Evolutionary conservation across 2,797 vertebrate species (phyloP).

Genomic region (Bucorvus abyssinicus): DNA sequence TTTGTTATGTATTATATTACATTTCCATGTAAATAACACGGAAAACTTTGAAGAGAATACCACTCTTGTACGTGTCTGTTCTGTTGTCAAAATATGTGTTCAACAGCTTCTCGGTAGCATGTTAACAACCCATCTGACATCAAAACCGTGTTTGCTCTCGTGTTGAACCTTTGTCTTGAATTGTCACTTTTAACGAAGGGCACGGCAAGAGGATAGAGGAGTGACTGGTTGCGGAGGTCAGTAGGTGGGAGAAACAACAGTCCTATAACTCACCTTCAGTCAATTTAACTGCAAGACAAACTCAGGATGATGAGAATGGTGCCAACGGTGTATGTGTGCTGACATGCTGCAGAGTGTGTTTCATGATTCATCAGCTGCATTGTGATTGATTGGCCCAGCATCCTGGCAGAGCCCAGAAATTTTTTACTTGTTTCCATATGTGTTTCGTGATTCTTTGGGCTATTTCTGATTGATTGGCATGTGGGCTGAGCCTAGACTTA

Average conservation of each 20-base stretch:
- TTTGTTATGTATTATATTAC: not conserved
- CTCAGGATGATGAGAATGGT: conserved; percentile 52
- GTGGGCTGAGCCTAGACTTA: not conserved
- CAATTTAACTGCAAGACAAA: conserved; percentile 64
- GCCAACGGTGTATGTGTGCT: conserved; percentile 45
- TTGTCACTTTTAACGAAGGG: conserved; percentile 35
- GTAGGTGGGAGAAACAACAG: conserved; percentile 44
- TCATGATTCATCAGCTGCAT: conserved; percentile 66
- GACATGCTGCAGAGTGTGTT: conserved; percentile 60
- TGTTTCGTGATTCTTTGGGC: conserved; percentile 48
- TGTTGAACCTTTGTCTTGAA: conserved; percentile 34
- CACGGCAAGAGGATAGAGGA: conserved; percentile 45
- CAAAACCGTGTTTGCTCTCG: not conserved
- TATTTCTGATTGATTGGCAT: conserved; percentile 45
- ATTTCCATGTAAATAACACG: conserved; percentile 5
- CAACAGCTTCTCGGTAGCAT: conserved; percentile 36
- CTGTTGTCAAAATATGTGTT: conserved; percentile 55
- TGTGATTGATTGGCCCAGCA: conserved; percentile 61
- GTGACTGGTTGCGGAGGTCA: conserved; percentile 44
- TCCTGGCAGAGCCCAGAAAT: conserved; percentile 42
- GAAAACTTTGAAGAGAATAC: conserved; percentile 24
- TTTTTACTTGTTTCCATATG: conserved; percentile 36
- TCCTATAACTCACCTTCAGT: conserved; percentile 53
- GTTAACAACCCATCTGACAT: conserved; percentile 59
- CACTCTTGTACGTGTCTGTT: conserved; percentile 21